A percentile compares a stretch with the other conserved stretches of the same genome.
Evolutionary conservation across 2,113 vertebrate genomes (phyloP).

Genomic region (Ovibos moschatus): DNA sequence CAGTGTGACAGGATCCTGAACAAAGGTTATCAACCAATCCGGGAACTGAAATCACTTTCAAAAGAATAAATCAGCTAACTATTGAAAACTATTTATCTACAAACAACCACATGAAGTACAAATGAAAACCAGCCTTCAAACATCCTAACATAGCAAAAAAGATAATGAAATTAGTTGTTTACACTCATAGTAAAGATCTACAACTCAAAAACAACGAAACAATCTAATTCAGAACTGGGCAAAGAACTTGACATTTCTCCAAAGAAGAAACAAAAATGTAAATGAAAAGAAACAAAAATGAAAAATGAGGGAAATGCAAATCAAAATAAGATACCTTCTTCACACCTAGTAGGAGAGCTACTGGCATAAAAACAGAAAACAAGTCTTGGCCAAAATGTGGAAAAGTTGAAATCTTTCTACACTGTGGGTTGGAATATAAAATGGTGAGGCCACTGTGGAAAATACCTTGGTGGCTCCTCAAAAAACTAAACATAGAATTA

Average conservation of each 20-base stretch:
- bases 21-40: not conserved
- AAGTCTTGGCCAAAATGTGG: not conserved
- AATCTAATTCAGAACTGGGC: not conserved
- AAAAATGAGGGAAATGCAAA: not conserved
- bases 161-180: not conserved
- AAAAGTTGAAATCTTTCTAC: not conserved
- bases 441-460: not conserved
- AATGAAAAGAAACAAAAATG: not conserved
- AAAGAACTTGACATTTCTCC: not conserved
- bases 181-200: not conserved
- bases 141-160: not conserved
- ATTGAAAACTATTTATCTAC: not conserved
- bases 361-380: not conserved
- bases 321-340: not conserved
- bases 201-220: not conserved
- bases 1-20: not conserved
- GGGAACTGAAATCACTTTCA: not conserved
- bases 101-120: not conserved
- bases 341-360: not conserved
- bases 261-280: not conserved
- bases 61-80: not conserved
- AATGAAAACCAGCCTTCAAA: not conserved
- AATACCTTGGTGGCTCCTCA: not conserved
- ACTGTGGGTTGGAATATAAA: not conserved
- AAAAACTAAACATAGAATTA: not conserved